Base-by-base conservation (phyloP, 2,113 vertebrate species). In the Cairina moschata region DNA sequence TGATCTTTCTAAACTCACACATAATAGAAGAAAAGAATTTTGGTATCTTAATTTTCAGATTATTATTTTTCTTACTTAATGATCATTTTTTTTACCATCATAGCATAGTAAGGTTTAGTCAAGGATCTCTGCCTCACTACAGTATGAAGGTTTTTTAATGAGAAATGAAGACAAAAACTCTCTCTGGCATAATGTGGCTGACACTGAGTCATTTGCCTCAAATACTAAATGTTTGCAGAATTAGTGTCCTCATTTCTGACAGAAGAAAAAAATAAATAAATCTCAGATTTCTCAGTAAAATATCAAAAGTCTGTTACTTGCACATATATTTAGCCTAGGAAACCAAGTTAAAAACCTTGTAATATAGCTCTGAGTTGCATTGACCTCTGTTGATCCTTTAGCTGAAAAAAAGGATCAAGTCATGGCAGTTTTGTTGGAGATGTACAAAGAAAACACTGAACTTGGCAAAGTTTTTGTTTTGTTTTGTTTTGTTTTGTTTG, bases 241-340 rank as follows among this genome's bases (percentile, higher is more conserved):
- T 93, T 88, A 86, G 26, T 80, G 52, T 81, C 68, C 68, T 85
- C 40, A 40, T 80, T 91, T 93, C 82, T 90, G 67, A 88, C 16
- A 77, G 36, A 40, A 56, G 38, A 20, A 66, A 26, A 42, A 52
- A 59, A 10, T 40, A 65, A 76, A 46, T 18, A 40, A 40, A 68
- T 59, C 40, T 75, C 2, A 1, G 1, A 6, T 85, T 91, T 93
- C 48, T 82, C 26, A 56, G 67, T 65, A 79, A 56, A 81, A 36
- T 92, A 48, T 55, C 4, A 6, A 77, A n/a, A 79, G 32, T 58
- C 44, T 68, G 73, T 90, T 66, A 84, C 88, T 83, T 86, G 60
- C 59, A 93, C 83, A 25, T 78, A 17, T 52, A 86, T 77, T 50
- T 79, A 77, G 32, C 52, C 52, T 75, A 93, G 68, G 55, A 91